Evolutionary conservation across 2,888 invertebrate species (phyloP).

Genomic region (Spilosoma lubricipeda): DNA sequence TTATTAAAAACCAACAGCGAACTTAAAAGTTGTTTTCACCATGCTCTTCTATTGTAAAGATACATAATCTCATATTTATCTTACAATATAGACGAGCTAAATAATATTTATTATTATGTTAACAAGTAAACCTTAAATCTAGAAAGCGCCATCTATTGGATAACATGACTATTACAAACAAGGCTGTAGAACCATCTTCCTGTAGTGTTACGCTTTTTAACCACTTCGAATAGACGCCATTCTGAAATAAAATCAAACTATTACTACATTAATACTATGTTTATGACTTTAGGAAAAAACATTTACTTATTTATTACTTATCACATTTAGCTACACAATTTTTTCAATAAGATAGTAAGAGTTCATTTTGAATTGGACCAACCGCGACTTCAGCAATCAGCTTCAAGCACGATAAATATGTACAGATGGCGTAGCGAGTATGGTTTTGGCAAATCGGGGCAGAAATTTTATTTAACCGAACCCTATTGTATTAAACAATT

Average conservation of each 20-base stretch:
- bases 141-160: constrained; percentile 40
- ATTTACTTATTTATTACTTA: neutral
- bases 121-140: neutral
- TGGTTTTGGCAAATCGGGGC: neutral
- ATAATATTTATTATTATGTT: neutral
- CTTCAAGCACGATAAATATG: neutral
- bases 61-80: neutral
- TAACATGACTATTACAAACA: constrained; percentile 23
- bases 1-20: neutral
- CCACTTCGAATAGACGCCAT: neutral
- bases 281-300: neutral
- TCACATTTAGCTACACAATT: neutral
- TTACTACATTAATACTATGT: too few species aligned
- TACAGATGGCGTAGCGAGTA: constrained; percentile 8
- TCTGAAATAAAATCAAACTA: too few species aligned
- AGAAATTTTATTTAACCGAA: neutral
- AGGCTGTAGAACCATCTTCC: constrained; percentile 22
- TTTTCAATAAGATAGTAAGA: neutral
- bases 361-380: neutral
- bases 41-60: neutral
- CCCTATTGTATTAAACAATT: neutral
- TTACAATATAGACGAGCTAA: neutral
- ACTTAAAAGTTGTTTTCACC: neutral
- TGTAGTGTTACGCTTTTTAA: neutral
- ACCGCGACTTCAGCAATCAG: neutral